Conservation (phyloP, 2,888 invertebrate genomes). For the Blastobasis adustella region DNA sequence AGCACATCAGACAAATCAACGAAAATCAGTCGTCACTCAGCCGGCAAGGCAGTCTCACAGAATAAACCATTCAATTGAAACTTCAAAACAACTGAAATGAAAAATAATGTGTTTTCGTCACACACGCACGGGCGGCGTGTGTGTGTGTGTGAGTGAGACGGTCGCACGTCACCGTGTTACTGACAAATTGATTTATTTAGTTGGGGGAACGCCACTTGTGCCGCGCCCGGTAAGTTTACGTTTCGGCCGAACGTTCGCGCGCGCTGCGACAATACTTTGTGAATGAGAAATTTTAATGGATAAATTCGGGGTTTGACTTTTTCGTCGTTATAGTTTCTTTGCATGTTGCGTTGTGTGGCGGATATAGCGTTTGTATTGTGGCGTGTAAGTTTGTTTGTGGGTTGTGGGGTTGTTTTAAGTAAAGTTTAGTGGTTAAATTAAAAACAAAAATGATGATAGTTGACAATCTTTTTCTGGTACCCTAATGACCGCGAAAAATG, state of each 20-base stretch:
- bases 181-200: constrained; percentile 71
- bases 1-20: neutral
- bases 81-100: constrained; percentile 9
- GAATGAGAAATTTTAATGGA: constrained; percentile 10
- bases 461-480: too few relatives aligned
- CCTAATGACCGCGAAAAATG: too few relatives aligned
- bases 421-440: too few relatives aligned
- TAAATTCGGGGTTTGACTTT: too few relatives aligned
- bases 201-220: constrained; percentile 31
- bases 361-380: too few relatives aligned
- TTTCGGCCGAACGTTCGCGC: constrained; percentile 31
- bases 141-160: constrained; percentile 31
- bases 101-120: constrained; percentile 12
- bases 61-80: constrained; percentile 12
- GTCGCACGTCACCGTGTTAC: constrained; percentile 45
- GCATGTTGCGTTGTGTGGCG: too few relatives aligned
- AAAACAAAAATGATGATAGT: too few relatives aligned
- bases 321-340: too few relatives aligned
- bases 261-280: constrained; percentile 22
- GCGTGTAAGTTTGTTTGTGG: too few relatives aligned
- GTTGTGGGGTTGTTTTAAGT: too few relatives aligned
- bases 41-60: neutral
- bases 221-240: constrained; percentile 35
- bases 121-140: constrained; percentile 13
- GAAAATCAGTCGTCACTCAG: neutral